These are phyloP conservation scores for Drosophila burlai DNA, from an alignment of 1,140 invertebrate genomes.

Conservation along the genomic window DNA sequence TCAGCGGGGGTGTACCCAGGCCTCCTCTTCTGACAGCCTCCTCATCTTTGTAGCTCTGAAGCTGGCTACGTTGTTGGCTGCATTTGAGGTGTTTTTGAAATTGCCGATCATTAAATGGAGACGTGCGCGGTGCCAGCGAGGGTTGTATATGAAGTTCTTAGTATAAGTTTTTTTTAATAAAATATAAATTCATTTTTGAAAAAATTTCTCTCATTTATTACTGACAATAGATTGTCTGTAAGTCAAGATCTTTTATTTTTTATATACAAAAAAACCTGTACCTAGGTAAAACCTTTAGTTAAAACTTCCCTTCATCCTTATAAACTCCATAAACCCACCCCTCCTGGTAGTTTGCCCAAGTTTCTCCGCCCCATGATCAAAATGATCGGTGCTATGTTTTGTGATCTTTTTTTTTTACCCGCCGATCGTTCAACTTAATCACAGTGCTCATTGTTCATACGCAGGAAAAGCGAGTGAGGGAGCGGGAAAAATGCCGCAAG, in stretches of 20 bases:
- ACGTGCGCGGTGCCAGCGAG: conserved; percentile 53
- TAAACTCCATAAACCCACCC: conserved; percentile 3
- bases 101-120: conserved; percentile 76
- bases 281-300: neutral
- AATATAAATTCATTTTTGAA: too few relatives aligned
- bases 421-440: conserved; percentile 75
- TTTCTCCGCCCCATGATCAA: conserved; percentile 59
- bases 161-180: neutral
- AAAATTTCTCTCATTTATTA: too few relatives aligned
- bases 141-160: conserved; percentile 23
- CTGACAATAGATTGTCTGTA: too few relatives aligned
- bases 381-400: conserved; percentile 75
- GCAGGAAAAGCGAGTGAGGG: neutral
- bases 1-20: conserved; percentile 59
- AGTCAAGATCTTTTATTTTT: neutral
- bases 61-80: conserved; percentile 48
- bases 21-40: conserved; percentile 12
- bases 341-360: conserved; percentile 23
- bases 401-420: conserved; percentile 69
- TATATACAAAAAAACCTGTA: neutral
- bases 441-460: conserved; percentile 64
- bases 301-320: too few relatives aligned
- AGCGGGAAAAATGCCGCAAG: neutral
- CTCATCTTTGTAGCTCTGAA: conserved; percentile 7
- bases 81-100: conserved; percentile 79